phyloP scores from a whole-genome alignment of 1,140 invertebrate species.

The Teleogryllus occipitalis region DNA sequence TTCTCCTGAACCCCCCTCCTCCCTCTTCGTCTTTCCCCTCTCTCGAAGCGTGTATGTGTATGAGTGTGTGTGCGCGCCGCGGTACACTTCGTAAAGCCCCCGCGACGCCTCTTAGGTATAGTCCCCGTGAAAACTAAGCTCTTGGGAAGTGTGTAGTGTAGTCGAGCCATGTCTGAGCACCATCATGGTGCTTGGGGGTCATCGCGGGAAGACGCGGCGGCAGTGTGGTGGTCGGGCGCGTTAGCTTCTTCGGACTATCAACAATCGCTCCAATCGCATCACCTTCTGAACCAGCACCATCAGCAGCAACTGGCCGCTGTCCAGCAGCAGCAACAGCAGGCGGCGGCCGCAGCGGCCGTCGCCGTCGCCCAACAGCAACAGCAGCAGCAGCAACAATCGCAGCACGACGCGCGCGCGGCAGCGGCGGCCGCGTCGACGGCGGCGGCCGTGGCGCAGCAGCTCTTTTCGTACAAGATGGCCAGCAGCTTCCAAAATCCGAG shows the following conservation, averaged over 20 bases:
- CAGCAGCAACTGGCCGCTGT: constrained; percentile 40
- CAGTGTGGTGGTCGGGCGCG: constrained; percentile 52
- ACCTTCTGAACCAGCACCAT: constrained; percentile 42
- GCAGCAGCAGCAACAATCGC: constrained; percentile 36
- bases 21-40: constrained; percentile 20
- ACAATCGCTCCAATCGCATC: constrained; percentile 42
- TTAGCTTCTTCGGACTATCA: constrained; percentile 28
- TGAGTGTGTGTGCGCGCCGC: constrained; percentile 22
- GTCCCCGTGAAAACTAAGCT: constrained; percentile 18
- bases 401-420: constrained; percentile 41
- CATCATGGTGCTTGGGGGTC: constrained; percentile 21
- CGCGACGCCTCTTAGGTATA: constrained; percentile 12
- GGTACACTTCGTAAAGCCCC: constrained; percentile 17
- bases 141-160: constrained; percentile 14
- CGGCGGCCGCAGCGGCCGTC: constrained; percentile 34
- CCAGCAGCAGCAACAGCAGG: constrained; percentile 48
- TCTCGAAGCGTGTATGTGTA: constrained; percentile 15
- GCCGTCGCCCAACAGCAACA: constrained; percentile 50
- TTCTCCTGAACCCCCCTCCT: constrained; percentile 28
- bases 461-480: constrained; percentile 72
- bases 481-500: constrained; percentile 36
- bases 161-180: constrained; percentile 24
- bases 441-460: constrained; percentile 57
- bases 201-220: constrained; percentile 45
- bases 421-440: constrained; percentile 49